Evolutionary conservation across 2,797 vertebrate genomes (phyloP), one percentile per base, ranked within the genome.

Genomic region (Enteromius afrohamiltoni): DNA sequence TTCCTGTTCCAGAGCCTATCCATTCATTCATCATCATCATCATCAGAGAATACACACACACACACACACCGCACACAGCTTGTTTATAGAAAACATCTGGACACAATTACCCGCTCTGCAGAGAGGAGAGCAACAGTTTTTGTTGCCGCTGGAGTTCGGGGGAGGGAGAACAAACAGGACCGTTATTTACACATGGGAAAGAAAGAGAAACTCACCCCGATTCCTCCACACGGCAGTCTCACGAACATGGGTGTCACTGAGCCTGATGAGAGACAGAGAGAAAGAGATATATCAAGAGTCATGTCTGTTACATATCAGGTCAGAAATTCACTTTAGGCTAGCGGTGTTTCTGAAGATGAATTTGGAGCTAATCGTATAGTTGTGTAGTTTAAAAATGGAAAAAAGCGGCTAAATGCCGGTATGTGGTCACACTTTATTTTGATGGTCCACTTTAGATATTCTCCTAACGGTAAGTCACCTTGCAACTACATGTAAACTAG

Each of bases 241-340:
- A 98, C 97, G 78, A 98, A 99, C 95, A 97, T 95, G 1, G 97
- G 97, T 13, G 96, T 97, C 77, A 96, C 91, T 0, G 97, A 97
- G 92, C 97, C 97, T 99, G 93, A 0, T 62, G 42, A 86, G 58
- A 83, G 47, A 87, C 65, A 86, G 62, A 81, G 58, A 80, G 3
- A 31, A 85, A 71, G 40, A 49, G 26, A 16, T 49, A 49, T 21
- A 73, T 31, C 70, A 73, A 71, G 68, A 49, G 42, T 71, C 26
- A 71, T 26, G 23, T 58, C 55, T 58, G n/a, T 13, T 58, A 58
- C 9, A 58, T 47, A 16, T 29, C n/a, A 10, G 68, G 40, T 14
- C 69, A 47, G 42, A 47, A 65, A 65, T 37, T 21, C 34, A 67
- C 8, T 67, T 64, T 64, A 34, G 31, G 64, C 64, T 21, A 65